Evolutionary conservation across 2,113 vertebrate genomes (phyloP).

Genomic region (Xyliphius kryptos): DNA sequence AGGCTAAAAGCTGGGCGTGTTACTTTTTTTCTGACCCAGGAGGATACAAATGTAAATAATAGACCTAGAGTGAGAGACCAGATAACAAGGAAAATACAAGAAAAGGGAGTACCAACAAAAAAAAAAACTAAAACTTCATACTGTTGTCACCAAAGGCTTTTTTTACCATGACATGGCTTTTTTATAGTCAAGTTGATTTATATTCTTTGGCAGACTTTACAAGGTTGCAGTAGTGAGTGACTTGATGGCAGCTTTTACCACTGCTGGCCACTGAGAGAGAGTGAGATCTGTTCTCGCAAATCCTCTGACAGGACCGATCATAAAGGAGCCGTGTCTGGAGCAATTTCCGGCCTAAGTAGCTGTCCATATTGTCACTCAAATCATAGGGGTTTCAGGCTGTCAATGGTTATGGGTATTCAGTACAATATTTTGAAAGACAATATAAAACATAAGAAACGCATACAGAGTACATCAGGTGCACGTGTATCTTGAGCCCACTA

Average conservation of each 20-base stretch:
- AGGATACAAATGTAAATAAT: constrained; percentile 40
- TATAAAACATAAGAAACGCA: neutral
- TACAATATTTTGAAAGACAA: constrained; percentile 3
- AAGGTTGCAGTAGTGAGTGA: neutral
- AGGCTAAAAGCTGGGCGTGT: constrained; percentile 64
- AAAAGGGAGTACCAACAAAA: constrained; percentile 32
- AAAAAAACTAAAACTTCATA: constrained; percentile 49
- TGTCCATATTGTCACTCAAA: constrained; percentile 2
- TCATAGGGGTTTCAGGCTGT: neutral
- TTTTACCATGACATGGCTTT: constrained; percentile 23
- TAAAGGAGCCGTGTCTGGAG: neutral
- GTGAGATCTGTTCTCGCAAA: neutral
- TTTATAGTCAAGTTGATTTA: constrained; percentile 19
- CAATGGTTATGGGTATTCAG: neutral
- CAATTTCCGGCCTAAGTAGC: constrained; percentile 14
- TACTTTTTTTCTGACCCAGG: constrained; percentile 61
- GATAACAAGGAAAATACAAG: constrained; percentile 46
- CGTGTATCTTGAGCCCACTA: too few species aligned
- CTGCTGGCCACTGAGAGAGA: constrained; percentile 8
- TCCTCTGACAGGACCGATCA: neutral
- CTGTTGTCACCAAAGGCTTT: neutral
- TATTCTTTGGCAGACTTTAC: neutral
- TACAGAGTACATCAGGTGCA: too few species aligned
- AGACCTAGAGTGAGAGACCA: constrained; percentile 39
- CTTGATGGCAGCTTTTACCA: constrained; percentile 14